phyloP scores from a whole-genome alignment of 1,140 invertebrate species.

The fruit fly (Drosophila melanogaster) region Release_6_plus_ISO1_MT NC_004354.4:13141001-13141500 shows the following conservation, averaged over 20 bases:
- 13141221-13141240: constrained; percentile 50
- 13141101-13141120: constrained; percentile 69
- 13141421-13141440: constrained; percentile 32
- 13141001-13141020: constrained; percentile 41
- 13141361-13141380: constrained; percentile 24
- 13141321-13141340: constrained; percentile 17
- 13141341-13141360: constrained; percentile 18
- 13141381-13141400: constrained; percentile 40
- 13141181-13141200: constrained; percentile 50
- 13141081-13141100: constrained; percentile 54
- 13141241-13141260: constrained; percentile 47
- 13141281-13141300: constrained; percentile 49
- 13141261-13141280: constrained; percentile 24
- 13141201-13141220: constrained; percentile 41
- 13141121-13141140: constrained; percentile 29
- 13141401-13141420: constrained; percentile 35
- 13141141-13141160: constrained; percentile 21
- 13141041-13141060: constrained; percentile 14
- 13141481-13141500: background rate
- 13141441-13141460: constrained; percentile 4
- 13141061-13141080: constrained; percentile 5
- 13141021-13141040: constrained; percentile 12
- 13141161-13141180: background rate
- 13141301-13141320: constrained; percentile 82
- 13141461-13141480: constrained; percentile 41